phyloP scores from a whole-genome alignment of 2,888 invertebrate genomes.

The Ennomos quercinarius region DNA sequence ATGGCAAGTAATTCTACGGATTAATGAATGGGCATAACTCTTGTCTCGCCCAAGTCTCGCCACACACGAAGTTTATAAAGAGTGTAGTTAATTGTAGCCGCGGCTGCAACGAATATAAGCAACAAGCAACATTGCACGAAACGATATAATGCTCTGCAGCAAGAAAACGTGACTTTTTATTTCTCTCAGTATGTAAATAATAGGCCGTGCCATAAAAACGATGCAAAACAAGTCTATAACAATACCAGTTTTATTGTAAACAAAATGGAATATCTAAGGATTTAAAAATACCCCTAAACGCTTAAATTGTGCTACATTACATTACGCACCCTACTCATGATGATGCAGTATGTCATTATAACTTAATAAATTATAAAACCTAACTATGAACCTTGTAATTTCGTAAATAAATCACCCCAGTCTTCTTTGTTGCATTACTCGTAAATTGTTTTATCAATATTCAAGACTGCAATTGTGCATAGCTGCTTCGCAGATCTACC shows the following conservation, averaged over 20 bases:
- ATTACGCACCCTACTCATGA: no score
- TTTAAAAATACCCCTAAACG: no score
- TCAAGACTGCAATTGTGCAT: no score
- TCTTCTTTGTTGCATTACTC: no score
- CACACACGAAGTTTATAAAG: constrained; percentile 57
- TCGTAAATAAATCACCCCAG: no score
- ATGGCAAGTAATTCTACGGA: constrained; percentile 32
- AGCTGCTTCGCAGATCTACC: not conserved
- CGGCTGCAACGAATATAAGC: constrained; percentile 18
- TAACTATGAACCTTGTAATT: no score
- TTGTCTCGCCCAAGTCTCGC: constrained; percentile 20
- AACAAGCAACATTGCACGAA: constrained; percentile 24
- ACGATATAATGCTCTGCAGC: constrained; percentile 22
- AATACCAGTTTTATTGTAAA: constrained; percentile 2
- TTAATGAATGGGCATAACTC: constrained; percentile 44
- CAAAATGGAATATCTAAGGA: not conserved
- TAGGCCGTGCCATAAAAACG: constrained; percentile 11
- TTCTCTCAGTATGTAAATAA: constrained; percentile 22
- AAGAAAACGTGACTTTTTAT: constrained; percentile 15
- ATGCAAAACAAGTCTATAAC: not conserved
- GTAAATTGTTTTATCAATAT: no score
- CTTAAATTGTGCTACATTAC: no score
- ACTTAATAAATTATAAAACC: no score
- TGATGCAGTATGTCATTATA: no score
- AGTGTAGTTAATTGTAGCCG: constrained; percentile 44